Percentiles rank a stretch among this genome's conserved stretches.
phyloP scores from a whole-genome alignment of 1,140 invertebrate genomes.

The Lamellibrachia luymesi region DNA sequence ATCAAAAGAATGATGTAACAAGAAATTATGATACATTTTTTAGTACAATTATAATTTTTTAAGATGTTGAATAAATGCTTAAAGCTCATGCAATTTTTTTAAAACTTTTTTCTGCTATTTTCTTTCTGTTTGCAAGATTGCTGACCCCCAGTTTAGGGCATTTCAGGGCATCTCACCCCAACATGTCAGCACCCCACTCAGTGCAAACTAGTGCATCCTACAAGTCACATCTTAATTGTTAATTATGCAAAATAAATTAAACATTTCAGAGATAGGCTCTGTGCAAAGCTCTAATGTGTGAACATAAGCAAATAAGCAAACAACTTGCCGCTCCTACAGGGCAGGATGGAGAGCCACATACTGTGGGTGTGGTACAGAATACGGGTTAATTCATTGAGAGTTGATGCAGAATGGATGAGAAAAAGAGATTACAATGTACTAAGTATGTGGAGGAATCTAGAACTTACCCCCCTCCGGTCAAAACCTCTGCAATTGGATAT shows the following conservation, averaged over 20 bases:
- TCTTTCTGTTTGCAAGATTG: background rate
- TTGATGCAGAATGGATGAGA: background rate
- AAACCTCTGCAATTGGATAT: too few relatives aligned
- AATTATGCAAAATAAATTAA: background rate
- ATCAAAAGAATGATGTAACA: too few relatives aligned
- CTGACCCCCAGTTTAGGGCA: background rate
- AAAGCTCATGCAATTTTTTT: too few relatives aligned
- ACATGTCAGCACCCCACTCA: background rate
- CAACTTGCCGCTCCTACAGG: background rate
- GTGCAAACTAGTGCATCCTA: background rate
- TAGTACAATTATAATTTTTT: too few relatives aligned
- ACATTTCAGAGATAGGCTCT: background rate
- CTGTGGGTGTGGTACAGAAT: background rate
- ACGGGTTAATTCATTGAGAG: background rate
- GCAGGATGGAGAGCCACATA: background rate
- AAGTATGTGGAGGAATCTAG: too few relatives aligned
- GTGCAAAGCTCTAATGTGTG: background rate
- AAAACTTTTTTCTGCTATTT: too few relatives aligned
- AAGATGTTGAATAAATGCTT: too few relatives aligned
- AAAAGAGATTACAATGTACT: background rate
- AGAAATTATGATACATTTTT: too few relatives aligned
- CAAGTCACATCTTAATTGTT: background rate
- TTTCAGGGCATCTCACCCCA: background rate
- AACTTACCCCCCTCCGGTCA: too few relatives aligned
- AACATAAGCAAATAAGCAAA: background rate